Percentiles rank a stretch among this genome's conserved stretches.
Evolutionary conservation across 1,140 invertebrate genomes (phyloP).

Genomic region (Phymastichus coffea): DNA sequence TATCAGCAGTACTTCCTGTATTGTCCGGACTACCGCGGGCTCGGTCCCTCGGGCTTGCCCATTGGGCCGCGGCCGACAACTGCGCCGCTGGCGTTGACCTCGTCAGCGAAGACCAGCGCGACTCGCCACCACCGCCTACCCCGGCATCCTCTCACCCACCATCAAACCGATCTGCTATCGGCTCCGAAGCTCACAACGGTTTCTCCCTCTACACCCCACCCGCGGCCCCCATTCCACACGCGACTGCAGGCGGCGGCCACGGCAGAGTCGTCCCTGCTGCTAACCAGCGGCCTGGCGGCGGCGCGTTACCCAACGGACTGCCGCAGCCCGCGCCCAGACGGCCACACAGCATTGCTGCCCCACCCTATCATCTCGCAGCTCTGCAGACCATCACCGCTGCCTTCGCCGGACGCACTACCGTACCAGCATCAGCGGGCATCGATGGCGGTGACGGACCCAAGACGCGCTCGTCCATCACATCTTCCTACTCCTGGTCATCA

Average conservation of each 20-base stretch:
- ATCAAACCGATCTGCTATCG: constrained; percentile 22
- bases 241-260: constrained; percentile 50
- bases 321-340: constrained; percentile 55
- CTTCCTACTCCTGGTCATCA: constrained; percentile 6
- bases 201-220: constrained; percentile 62
- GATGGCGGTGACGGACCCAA: no score
- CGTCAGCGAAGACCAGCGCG: constrained; percentile 42
- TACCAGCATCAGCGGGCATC: constrained; percentile 17
- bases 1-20: constrained; percentile 43
- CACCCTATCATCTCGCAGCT: constrained; percentile 44
- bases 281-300: no score
- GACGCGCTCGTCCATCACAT: no score
- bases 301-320: constrained; percentile 52
- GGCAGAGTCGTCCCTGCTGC: constrained; percentile 43
- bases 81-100: background rate
- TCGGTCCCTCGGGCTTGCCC: no score
- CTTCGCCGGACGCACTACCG: constrained; percentile 16
- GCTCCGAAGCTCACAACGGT: constrained; percentile 44
- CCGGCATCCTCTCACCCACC: constrained; percentile 42
- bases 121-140: constrained; percentile 49
- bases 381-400: constrained; percentile 38
- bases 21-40: constrained; percentile 42
- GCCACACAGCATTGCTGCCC: constrained; percentile 54
- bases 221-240: constrained; percentile 54
- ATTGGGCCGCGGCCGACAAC: constrained; percentile 31